Conservation (phyloP, 2,797 vertebrate genomes). For the Sebastolobus altivelis region DNA sequence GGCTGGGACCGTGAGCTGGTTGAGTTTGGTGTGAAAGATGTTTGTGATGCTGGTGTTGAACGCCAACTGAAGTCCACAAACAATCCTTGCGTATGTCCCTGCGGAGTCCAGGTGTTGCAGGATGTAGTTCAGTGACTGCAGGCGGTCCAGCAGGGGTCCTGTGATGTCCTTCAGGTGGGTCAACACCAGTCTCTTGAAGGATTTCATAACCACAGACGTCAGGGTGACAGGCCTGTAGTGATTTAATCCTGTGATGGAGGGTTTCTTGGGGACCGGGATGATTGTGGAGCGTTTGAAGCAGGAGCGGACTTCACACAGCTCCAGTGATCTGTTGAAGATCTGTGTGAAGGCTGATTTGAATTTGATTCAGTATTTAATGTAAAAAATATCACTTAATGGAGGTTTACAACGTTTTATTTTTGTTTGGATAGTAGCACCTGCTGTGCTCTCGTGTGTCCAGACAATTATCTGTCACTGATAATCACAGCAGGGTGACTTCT, state of each 20-base stretch:
- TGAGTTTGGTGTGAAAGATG: background rate
- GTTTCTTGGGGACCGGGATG: no score
- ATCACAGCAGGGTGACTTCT: slow-evolving; percentile 42
- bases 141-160: background rate
- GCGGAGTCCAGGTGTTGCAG: background rate
- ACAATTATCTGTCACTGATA: slow-evolving; percentile 35
- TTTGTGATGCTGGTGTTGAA: background rate
- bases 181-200: no score
- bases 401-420: background rate
- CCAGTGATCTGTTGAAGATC: slow-evolving; percentile 1
- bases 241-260: no score
- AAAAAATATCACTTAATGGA: background rate
- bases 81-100: background rate
- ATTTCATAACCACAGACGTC: no score
- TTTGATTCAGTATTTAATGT: background rate
- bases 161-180: no score
- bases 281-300: background rate
- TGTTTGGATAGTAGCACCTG: background rate
- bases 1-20: background rate
- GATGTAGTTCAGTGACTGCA: background rate
- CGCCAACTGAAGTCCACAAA: background rate
- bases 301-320: background rate
- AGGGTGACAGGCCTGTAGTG: no score
- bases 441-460: slow-evolving; percentile 4
- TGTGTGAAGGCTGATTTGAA: background rate